These are phyloP conservation scores for Pseudolycoriella hygida DNA, from an alignment of 2,888 invertebrate species.

Conservation along the genomic window DNA sequence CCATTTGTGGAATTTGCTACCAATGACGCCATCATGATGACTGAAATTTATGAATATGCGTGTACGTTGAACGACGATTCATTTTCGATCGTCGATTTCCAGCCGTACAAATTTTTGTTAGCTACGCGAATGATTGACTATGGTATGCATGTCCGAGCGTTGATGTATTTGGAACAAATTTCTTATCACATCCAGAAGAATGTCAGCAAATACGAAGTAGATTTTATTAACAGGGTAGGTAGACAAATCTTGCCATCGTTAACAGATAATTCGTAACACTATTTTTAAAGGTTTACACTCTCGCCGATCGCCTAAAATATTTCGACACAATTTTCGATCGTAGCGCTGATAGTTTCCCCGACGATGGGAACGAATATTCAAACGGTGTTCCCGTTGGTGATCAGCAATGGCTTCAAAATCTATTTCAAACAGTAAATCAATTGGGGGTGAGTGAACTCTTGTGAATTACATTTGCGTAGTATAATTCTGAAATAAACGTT, in stretches of 20 bases:
- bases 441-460: conserved; percentile 3
- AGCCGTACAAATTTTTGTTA: conserved; percentile 71
- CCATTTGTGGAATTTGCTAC: conserved; percentile 50
- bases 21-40: conserved; percentile 78
- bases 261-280: background rate
- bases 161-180: conserved; percentile 70
- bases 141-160: conserved; percentile 61
- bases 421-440: conserved; percentile 19
- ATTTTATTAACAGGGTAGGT: conserved; percentile 34
- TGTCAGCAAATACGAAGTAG: conserved; percentile 32
- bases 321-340: conserved; percentile 39
- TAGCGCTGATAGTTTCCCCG: conserved; percentile 21
- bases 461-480: background rate
- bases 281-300: conserved; percentile 24
- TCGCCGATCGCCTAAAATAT: conserved; percentile 47
- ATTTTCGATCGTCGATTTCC: conserved; percentile 55
- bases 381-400: conserved; percentile 15
- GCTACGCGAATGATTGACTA: conserved; percentile 59
- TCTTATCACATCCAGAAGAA: conserved; percentile 44
- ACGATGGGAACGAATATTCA: conserved; percentile 16
- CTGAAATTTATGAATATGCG: conserved; percentile 91
- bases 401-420: conserved; percentile 26
- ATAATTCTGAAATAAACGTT: too few species aligned
- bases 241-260: conserved; percentile 20
- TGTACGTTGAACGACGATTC: conserved; percentile 57